Conservation (phyloP, 2,797 vertebrate species). For the Squalus acanthias region DNA sequence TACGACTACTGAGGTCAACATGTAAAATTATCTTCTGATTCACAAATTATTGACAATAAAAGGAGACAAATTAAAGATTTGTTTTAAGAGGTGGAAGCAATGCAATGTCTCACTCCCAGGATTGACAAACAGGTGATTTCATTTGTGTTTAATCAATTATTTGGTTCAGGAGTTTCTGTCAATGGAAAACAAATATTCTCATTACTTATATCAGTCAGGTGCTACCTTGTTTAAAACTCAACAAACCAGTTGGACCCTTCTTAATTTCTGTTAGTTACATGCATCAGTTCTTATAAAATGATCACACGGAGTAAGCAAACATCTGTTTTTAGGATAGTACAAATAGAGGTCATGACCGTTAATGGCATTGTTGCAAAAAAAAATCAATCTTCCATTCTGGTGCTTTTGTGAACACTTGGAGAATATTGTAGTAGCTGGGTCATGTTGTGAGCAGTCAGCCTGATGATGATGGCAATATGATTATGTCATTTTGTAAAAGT, state of each 20-base stretch:
- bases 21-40: background rate
- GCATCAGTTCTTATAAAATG: background rate
- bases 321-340: background rate
- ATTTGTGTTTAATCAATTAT: conserved; percentile 31
- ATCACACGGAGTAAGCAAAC: background rate
- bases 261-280: background rate
- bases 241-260: background rate
- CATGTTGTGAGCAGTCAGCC: background rate
- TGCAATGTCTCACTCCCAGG: background rate
- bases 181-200: background rate
- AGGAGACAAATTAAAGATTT: background rate
- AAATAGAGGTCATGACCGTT: background rate
- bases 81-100: background rate
- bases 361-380: background rate
- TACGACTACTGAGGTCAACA: background rate
- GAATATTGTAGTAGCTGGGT: background rate
- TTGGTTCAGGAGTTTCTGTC: conserved; percentile 22
- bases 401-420: background rate
- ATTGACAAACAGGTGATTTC: background rate
- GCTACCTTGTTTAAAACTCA: background rate
- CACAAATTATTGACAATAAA: background rate
- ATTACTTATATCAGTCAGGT: background rate
- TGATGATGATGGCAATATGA: background rate
- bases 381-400: background rate
- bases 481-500: background rate